Percentiles rank a stretch among this genome's conserved stretches.
phyloP scores from a whole-genome alignment of 2,797 vertebrate species.

The Microctenopoma lineatum region DNA sequence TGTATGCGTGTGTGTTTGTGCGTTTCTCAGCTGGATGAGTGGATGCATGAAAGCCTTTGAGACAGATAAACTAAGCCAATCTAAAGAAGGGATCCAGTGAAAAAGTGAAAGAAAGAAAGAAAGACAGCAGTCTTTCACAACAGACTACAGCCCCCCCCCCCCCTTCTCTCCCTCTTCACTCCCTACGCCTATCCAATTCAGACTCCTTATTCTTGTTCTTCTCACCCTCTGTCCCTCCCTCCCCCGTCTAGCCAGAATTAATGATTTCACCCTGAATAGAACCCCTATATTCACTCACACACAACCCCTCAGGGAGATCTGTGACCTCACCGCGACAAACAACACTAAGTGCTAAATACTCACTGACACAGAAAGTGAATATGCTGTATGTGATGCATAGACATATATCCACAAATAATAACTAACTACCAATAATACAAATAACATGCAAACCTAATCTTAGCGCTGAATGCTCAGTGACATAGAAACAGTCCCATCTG shows the following conservation, averaged over 20 bases:
- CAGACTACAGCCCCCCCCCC: constrained; percentile 52
- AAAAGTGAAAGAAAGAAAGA: constrained; percentile 71
- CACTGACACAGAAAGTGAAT: constrained; percentile 65
- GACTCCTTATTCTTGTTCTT: constrained; percentile 56
- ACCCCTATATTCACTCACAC: constrained; percentile 59
- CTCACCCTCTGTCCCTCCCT: constrained; percentile 61
- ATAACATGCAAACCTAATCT: constrained; percentile 15
- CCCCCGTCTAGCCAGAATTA: constrained; percentile 69
- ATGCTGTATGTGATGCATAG: constrained; percentile 25
- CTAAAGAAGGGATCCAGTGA: constrained; percentile 71
- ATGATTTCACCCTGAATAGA: constrained; percentile 75
- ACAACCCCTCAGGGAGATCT: constrained; percentile 55
- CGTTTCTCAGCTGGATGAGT: constrained; percentile 73
- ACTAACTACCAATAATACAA: not conserved
- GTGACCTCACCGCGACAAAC: constrained; percentile 71
- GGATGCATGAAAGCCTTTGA: constrained; percentile 78
- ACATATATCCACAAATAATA: not conserved
- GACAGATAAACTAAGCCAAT: constrained; percentile 76
- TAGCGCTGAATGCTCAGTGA: constrained; percentile 43
- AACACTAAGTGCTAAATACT: constrained; percentile 63
- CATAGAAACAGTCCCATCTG: constrained; percentile 62
- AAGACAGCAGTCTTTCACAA: constrained; percentile 74
- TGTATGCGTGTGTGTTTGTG: constrained; percentile 43
- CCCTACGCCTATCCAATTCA: constrained; percentile 41
- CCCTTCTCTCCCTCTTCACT: constrained; percentile 1